Percentiles rank a stretch among this genome's conserved stretches.
Conservation (phyloP, 2,113 vertebrate genomes). For the Thalassarche chlororhynchos region DNA sequence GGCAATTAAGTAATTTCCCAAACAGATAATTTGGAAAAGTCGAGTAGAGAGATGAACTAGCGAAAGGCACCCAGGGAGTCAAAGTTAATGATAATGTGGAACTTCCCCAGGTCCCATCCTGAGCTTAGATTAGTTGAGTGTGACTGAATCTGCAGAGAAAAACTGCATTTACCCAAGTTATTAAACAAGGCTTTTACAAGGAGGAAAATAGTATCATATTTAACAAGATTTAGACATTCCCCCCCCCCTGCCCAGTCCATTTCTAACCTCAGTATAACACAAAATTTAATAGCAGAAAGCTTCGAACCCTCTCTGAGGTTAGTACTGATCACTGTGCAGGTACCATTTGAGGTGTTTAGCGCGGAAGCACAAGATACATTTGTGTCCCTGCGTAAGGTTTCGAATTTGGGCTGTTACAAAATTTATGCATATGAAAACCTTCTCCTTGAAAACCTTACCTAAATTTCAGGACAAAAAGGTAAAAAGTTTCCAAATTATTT, state of each 20-base stretch:
- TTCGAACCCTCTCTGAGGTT: neutral
- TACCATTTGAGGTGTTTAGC: neutral
- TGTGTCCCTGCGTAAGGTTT: neutral
- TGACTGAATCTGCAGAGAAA: neutral
- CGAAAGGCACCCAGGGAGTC: neutral
- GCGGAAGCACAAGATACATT: neutral
- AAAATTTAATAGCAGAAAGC: neutral
- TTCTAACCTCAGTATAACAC: neutral
- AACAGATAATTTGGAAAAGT: conserved; percentile 51
- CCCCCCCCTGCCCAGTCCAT: neutral
- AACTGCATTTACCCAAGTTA: neutral
- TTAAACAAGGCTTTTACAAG: neutral
- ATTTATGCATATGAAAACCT: neutral
- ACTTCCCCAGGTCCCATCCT: neutral
- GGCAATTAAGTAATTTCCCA: conserved; percentile 43
- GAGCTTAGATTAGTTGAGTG: neutral
- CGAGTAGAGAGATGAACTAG: neutral
- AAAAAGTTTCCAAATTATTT: neutral
- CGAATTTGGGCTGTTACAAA: neutral
- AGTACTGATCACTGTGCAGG: neutral
- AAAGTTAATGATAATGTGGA: neutral
- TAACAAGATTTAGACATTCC: neutral
- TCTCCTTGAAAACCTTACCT: neutral
- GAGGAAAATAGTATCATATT: neutral
- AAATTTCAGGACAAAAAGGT: neutral